phyloP scores from a whole-genome alignment of 2,797 vertebrate genomes.

The Ibycter americanus region DNA sequence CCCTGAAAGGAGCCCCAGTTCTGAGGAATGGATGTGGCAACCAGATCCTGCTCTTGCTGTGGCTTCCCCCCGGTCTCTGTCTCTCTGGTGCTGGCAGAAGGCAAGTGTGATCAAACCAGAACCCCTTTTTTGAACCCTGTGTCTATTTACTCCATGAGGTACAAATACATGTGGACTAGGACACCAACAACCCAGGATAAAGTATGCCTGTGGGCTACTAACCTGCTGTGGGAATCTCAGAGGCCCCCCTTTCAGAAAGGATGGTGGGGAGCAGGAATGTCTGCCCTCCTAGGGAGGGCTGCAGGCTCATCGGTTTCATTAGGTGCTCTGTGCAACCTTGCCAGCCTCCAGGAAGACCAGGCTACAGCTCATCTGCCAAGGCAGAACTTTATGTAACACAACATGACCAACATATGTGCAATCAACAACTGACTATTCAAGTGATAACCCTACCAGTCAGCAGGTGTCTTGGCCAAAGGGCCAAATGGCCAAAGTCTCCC shows the following conservation, averaged over 20 bases:
- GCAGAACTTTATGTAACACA: neutral
- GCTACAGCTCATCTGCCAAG: neutral
- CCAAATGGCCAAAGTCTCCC: neutral
- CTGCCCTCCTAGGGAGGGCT: neutral
- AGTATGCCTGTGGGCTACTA: neutral
- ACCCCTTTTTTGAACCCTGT: neutral
- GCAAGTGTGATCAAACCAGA: neutral
- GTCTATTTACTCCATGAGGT: neutral
- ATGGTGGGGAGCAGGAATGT: neutral
- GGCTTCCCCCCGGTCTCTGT: neutral
- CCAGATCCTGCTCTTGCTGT: fast-evolving
- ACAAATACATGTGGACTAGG: neutral
- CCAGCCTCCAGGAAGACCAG: neutral
- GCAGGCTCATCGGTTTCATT: fast-evolving
- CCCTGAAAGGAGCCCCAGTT: neutral
- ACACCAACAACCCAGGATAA: neutral
- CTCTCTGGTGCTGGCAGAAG: neutral
- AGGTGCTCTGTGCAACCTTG: neutral
- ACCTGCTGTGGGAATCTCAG: neutral
- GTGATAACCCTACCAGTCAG: neutral
- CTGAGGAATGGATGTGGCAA: neutral
- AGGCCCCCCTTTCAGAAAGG: neutral
- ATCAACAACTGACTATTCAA: neutral
- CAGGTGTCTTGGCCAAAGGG: neutral
- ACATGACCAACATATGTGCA: neutral